Conservation (phyloP, 2,113 vertebrate species). For the Pterocles gutturalis region DNA sequence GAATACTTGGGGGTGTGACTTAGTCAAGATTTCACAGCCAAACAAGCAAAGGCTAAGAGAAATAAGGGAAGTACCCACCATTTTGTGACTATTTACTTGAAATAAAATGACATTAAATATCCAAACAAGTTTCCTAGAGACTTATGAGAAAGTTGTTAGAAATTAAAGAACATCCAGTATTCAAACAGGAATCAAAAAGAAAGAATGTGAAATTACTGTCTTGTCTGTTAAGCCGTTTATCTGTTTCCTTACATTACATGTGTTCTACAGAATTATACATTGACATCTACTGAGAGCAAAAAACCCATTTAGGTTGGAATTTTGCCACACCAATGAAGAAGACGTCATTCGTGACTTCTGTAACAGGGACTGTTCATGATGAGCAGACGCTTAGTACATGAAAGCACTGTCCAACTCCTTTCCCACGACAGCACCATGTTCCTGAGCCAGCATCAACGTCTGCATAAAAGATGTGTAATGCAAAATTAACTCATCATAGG, state of each 20-base stretch:
- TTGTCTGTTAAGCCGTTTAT: slow-evolving; percentile 58
- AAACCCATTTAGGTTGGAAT: slow-evolving; percentile 46
- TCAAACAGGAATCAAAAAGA: slow-evolving; percentile 61
- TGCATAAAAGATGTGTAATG: background rate
- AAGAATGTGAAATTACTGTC: slow-evolving; percentile 61
- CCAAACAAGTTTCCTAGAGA: slow-evolving; percentile 52
- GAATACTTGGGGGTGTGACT: slow-evolving; percentile 38
- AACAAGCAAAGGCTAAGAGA: slow-evolving; percentile 40
- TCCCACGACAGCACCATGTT: background rate
- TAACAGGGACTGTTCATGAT: background rate
- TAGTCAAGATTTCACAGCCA: slow-evolving; percentile 63
- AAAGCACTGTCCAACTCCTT: background rate
- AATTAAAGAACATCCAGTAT: slow-evolving; percentile 58
- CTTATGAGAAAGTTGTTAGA: slow-evolving; percentile 53
- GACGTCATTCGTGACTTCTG: background rate
- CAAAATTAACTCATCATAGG: background rate
- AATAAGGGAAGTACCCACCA: slow-evolving; percentile 37
- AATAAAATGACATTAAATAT: slow-evolving; percentile 60
- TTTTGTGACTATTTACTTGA: slow-evolving; percentile 59
- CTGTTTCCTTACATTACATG: slow-evolving; percentile 48
- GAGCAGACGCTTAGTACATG: background rate
- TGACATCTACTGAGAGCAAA: background rate
- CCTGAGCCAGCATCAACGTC: background rate
- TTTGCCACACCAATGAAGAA: slow-evolving; percentile 19
- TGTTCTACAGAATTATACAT: slow-evolving; percentile 36